A percentile compares a stretch with the other conserved stretches of the same genome.
phyloP scores from a whole-genome alignment of 2,888 invertebrate genomes.

The Zygogramma bicolorata region DNA sequence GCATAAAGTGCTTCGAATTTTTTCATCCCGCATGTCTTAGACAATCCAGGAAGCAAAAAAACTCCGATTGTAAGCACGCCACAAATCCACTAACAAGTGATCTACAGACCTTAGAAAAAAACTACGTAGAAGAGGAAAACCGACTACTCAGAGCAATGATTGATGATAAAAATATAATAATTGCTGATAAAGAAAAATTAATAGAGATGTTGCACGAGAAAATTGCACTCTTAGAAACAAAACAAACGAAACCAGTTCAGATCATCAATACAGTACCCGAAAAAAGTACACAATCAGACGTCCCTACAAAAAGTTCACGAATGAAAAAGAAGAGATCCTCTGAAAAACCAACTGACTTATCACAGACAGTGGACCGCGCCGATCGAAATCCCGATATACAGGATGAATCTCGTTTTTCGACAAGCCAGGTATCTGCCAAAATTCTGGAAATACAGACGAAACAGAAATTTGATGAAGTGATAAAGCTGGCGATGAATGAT shows the following conservation, averaged over 20 bases:
- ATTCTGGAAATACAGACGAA: neutral
- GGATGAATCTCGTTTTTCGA: neutral
- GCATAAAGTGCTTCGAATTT: neutral
- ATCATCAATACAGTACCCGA: neutral
- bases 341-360: neutral
- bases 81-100: neutral
- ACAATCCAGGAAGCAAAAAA: neutral
- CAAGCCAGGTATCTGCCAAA: neutral
- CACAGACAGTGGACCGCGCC: neutral
- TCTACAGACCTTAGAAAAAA: neutral
- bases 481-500: neutral
- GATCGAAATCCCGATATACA: neutral
- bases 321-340: neutral
- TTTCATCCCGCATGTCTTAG: neutral
- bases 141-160: neutral
- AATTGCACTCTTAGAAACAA: neutral
- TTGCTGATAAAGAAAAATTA: neutral
- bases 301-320: neutral
- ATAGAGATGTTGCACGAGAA: neutral
- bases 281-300: neutral
- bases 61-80: neutral
- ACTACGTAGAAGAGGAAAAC: conserved; percentile 3
- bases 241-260: neutral
- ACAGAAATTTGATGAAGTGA: neutral
- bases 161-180: neutral